A percentile compares a stretch with the other conserved stretches of the same genome.
phyloP scores from a whole-genome alignment of 30 jellyfish, hydroid and myxozoan genomes.

The Aurelia sp. region DNA sequence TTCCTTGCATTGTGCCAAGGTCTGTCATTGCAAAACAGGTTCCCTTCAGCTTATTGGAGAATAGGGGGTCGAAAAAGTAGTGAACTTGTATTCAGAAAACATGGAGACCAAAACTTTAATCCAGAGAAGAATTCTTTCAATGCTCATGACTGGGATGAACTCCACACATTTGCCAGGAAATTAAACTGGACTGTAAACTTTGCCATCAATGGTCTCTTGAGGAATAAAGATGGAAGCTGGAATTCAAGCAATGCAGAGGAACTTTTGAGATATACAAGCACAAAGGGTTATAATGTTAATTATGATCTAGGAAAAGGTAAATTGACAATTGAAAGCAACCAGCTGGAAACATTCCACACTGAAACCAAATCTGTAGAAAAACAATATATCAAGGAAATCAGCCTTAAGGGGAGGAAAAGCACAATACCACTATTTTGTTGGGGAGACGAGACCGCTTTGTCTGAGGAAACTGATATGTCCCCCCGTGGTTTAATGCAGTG shows the following conservation, averaged over 20 bases:
- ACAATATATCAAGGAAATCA: too few species aligned
- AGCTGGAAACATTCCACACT: too few species aligned
- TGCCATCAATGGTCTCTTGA: slow-evolving; percentile 35
- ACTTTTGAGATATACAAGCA: too few species aligned
- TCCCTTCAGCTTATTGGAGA: slow-evolving; percentile 31
- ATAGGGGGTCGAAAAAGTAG: slow-evolving; percentile 35
- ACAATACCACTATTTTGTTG: too few species aligned
- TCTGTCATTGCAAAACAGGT: not conserved
- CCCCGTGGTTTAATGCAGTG: too few species aligned
- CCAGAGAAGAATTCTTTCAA: slow-evolving; percentile 1
- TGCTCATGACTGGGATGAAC: slow-evolving; percentile 23
- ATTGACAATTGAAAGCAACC: too few species aligned
- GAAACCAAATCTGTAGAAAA: too few species aligned
- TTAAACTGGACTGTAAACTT: slow-evolving; percentile 26
- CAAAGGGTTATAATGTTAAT: too few species aligned
- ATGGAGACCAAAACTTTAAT: not conserved
- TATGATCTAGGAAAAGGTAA: too few species aligned
- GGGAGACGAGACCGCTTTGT: too few species aligned
- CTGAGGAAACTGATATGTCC: too few species aligned
- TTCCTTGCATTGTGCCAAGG: slow-evolving; percentile 8
- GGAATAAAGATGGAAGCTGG: slow-evolving; percentile 60
- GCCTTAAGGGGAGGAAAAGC: too few species aligned
- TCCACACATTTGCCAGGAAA: slow-evolving; percentile 18
- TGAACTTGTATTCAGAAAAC: slow-evolving; percentile 7
- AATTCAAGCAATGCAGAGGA: slow-evolving; percentile 24